A percentile compares a stretch with the other conserved stretches of the same genome.
Evolutionary conservation across 2,888 invertebrate species (phyloP).

Genomic region (Trissolcus japonicus): DNA sequence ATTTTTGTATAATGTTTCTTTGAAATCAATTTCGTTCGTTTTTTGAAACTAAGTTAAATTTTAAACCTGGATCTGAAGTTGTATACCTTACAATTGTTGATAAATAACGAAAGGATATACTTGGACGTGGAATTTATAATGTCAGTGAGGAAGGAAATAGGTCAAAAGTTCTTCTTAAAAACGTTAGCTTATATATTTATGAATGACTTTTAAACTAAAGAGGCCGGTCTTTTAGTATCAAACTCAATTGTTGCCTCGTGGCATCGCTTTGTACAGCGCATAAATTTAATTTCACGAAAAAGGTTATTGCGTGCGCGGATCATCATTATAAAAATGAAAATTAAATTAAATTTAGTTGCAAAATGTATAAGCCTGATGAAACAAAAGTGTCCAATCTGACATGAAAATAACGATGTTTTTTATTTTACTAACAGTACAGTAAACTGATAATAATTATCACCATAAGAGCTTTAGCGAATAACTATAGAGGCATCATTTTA

Average conservation of each 20-base stretch:
- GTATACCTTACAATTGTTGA: too few relatives aligned
- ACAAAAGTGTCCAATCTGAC: neutral
- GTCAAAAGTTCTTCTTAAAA: conserved; percentile 36
- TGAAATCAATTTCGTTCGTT: too few relatives aligned
- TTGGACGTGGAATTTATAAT: neutral
- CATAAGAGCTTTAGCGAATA: conserved; percentile 16
- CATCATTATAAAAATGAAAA: conserved; percentile 4
- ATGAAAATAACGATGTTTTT: neutral
- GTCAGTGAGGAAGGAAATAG: conserved; percentile 17
- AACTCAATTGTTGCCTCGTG: conserved; percentile 4
- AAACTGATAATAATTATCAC: conserved; percentile 16
- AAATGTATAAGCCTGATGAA: neutral
- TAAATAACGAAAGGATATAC: too few relatives aligned
- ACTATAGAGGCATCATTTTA: conserved; percentile 22
- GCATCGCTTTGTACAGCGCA: too few relatives aligned
- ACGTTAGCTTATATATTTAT: conserved; percentile 31
- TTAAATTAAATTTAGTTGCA: conserved; percentile 4
- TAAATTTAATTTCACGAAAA: conserved; percentile 19
- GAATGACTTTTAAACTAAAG: conserved; percentile 31
- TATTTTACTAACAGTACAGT: neutral
- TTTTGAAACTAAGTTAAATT: too few relatives aligned
- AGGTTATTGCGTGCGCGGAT: conserved; percentile 6
- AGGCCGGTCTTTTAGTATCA: conserved; percentile 24
- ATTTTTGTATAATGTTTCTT: neutral
- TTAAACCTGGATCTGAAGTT: too few relatives aligned